Conservation (phyloP, 1,140 invertebrate genomes). For the Leptoteleia sp. region DNA sequence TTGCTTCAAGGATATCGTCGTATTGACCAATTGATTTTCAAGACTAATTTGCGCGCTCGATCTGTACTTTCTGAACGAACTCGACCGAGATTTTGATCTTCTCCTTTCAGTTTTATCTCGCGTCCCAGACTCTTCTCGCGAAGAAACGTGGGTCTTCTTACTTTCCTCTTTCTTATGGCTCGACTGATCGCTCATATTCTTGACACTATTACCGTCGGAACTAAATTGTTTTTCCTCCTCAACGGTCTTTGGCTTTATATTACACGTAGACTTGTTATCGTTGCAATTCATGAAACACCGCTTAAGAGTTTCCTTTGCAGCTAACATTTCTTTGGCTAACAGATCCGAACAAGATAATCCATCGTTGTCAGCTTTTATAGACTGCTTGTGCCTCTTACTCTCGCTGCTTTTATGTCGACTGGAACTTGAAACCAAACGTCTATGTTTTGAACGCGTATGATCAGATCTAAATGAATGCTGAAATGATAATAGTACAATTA, state of each 20-base stretch:
- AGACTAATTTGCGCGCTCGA: conserved; percentile 6
- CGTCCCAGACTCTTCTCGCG: conserved; percentile 8
- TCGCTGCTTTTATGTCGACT: no score
- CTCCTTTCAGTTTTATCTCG: background rate
- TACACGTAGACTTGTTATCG: conserved; percentile 34
- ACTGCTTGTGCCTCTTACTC: conserved; percentile 16
- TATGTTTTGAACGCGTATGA: no score
- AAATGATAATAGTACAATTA: no score
- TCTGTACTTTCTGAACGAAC: conserved; percentile 12
- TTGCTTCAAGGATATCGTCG: conserved; percentile 52
- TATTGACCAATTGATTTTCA: conserved; percentile 16
- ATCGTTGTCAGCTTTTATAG: conserved; percentile 15
- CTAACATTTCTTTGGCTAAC: conserved; percentile 77
- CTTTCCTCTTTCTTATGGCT: conserved; percentile 7
- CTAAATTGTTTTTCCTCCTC: conserved; percentile 70
- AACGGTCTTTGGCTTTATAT: conserved; percentile 67
- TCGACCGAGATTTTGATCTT: conserved; percentile 37
- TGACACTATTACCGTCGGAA: conserved; percentile 42
- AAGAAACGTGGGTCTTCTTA: conserved; percentile 13
- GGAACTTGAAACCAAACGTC: no score
- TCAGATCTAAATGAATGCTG: no score
- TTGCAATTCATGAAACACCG: conserved; percentile 70
- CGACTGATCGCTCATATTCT: conserved; percentile 21
- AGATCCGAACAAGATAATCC: conserved; percentile 70
- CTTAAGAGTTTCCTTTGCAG: conserved; percentile 78